Base-by-base conservation (phyloP, 1,140 invertebrate genomes). In the Bradysia coprophila region DNA sequence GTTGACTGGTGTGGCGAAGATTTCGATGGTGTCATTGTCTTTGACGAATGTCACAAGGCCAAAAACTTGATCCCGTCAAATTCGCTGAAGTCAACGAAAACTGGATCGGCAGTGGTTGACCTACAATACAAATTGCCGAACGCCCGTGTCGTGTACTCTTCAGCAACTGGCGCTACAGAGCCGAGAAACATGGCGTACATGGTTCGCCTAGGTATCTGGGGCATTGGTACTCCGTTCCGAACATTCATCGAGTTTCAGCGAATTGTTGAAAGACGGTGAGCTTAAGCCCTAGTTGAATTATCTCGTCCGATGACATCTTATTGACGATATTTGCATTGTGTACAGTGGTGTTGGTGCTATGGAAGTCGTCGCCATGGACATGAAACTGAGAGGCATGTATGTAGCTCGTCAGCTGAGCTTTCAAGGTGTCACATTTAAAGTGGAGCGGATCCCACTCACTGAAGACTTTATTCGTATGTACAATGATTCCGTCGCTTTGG, bases 321-420 rank as follows among this genome's bases (percentile, higher is more conserved):
- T 21, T 18, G 19, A 34, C 37, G 6, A 47, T 41, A 19, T 46
- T 52, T 49, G 53, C 18, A 55, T 78, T 34, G 32, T 3, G n/a
- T 34, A 15, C 11, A 34, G 79, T 47, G 93, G 93, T 34, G 90
- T 97, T 31, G 93, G 92, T 43, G 92, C 91, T 43, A 97, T 97
- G 93, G 93, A 98, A 66, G 82, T 98, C 38, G 90, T 98, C 33
- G 93, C 93, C 0, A 97, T 97, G 90, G 93, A 98, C 60, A 94
- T 97, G 90, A 98, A 97, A 62, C 63, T 94, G 4, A 68, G 91
- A 47, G 93, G 93, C 36, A 90, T 93, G 78, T 98, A 98, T 61
- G 92, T 97, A 45, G 93, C 93, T 6, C 64, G 94, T 21, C 93
- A 97, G 61, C 71, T 98, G 3, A 94, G 89, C 54, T 98, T 97